phyloP scores from a whole-genome alignment of 2,888 invertebrate species.

The Ormia ochracea region DNA sequence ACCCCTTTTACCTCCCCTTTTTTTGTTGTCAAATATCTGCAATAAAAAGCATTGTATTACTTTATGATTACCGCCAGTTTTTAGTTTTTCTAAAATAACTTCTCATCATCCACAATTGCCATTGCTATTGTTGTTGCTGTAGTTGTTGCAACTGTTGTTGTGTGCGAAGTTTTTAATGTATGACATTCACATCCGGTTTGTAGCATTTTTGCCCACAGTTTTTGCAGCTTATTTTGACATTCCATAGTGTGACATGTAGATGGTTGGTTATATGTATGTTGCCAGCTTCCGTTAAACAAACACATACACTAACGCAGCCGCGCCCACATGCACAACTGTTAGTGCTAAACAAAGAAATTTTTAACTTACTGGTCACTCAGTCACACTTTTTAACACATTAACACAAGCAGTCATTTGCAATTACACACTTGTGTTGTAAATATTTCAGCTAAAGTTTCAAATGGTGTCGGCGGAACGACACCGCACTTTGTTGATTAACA shows the following conservation, averaged over 20 bases:
- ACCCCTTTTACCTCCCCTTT: too few species aligned
- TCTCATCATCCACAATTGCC: not conserved
- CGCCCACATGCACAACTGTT: conserved; percentile 4
- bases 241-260: conserved; percentile 47
- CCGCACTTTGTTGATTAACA: conserved; percentile 23
- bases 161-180: conserved; percentile 40
- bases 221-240: conserved; percentile 37
- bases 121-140: not conserved
- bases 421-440: conserved; percentile 16
- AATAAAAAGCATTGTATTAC: conserved; percentile 7
- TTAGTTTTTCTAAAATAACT: not conserved
- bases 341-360: conserved; percentile 17
- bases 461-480: not conserved
- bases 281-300: conserved; percentile 9
- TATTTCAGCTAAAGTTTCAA: conserved; percentile 20
- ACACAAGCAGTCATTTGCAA: not conserved
- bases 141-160: conserved; percentile 21
- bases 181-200: conserved; percentile 38
- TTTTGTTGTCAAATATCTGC: not conserved
- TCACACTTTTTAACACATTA: conserved; percentile 25
- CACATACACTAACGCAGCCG: not conserved
- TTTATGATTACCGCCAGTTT: conserved; percentile 28
- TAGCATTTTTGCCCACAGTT: conserved; percentile 41
- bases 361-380: conserved; percentile 36
- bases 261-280: conserved; percentile 47